Conservation (phyloP, 2,797 vertebrate species). For the Hafferia zeledoni region DNA sequence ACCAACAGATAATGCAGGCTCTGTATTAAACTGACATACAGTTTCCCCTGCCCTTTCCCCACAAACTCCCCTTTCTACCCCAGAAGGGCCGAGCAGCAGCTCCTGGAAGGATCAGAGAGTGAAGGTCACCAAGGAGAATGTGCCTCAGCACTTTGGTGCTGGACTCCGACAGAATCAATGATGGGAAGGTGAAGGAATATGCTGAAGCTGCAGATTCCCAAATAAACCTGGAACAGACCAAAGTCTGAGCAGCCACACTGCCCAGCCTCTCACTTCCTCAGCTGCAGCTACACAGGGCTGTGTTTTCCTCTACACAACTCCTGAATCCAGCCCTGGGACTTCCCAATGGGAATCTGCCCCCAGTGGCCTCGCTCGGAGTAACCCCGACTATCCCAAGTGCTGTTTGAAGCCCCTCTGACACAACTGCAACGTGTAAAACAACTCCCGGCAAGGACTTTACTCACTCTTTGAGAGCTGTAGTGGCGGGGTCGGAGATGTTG, state of each 20-base stretch:
- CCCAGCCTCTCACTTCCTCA: neutral
- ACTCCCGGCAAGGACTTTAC: slow-evolving; percentile 10
- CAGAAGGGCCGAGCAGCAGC: neutral
- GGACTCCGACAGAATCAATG: neutral
- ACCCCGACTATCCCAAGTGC: rapidly evolving
- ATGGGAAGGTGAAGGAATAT: neutral
- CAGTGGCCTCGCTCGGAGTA: rapidly evolving
- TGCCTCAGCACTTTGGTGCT: neutral
- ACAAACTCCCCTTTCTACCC: neutral
- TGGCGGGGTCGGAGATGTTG: slow-evolving; percentile 79
- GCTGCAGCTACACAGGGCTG: neutral
- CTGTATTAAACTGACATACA: neutral
- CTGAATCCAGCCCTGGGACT: neutral
- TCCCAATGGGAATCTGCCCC: rapidly evolving
- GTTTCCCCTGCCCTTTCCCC: neutral
- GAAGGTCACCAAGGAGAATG: neutral
- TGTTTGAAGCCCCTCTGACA: rapidly evolving
- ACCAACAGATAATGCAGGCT: neutral
- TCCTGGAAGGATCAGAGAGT: neutral
- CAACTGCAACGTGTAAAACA: rapidly evolving
- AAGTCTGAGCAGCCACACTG: neutral
- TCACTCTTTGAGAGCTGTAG: slow-evolving; percentile 83
- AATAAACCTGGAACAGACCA: neutral
- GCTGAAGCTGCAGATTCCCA: neutral
- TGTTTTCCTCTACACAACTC: neutral